Evolutionary conservation across 2,113 vertebrate genomes (phyloP), one percentile per base, ranked within the genome.

Genomic region (Pseudorectes ferrugineus): DNA sequence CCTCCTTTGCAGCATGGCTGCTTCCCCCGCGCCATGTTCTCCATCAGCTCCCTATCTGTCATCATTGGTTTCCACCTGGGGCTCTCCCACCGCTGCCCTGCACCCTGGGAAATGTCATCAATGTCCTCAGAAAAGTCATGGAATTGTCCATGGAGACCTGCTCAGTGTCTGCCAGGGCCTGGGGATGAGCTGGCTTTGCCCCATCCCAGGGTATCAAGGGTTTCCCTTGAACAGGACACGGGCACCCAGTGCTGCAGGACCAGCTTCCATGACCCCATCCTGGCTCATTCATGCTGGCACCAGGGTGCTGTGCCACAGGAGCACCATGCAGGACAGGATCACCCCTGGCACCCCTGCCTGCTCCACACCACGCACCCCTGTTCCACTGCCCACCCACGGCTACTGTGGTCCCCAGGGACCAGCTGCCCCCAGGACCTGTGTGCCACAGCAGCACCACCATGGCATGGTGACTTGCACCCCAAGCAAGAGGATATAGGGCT

Each of bases 341-440:
- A 33, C 1, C 48, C 55, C 65, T 2, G 24, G 31, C 45, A 51
- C 11, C 96, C 97, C 96, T 79, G 96, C 96, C 97, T 97, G 29
- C 35, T 68, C 52, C 22, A 16, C 4, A 2, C 42, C 57, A 4
- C 1, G 8, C 24, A 23, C 2, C 40, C 36, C 42, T 33, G 24
- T 45, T 35, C 61, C 1, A 1, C 36, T n/a, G 42, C 42, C 25
- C 6, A 2, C 46, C 22, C 3, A 0, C 61, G 29, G 51, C 28
- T 28, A 4, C 43, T 1, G 4, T 8, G 21, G 20, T 48, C 38
- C 59, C 62, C 9, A 11, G 31, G 66, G 42, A 24, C 10, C 52
- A 36, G 70, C n/a, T 31, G 35, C 9, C 14, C 48, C n/a, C 77
- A 16, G 48, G 28, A 40, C 57, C 22, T 11, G 1, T 4, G 5